phyloP scores from a whole-genome alignment of 2,888 invertebrate species.

The Quadroppia sp. region DNA sequence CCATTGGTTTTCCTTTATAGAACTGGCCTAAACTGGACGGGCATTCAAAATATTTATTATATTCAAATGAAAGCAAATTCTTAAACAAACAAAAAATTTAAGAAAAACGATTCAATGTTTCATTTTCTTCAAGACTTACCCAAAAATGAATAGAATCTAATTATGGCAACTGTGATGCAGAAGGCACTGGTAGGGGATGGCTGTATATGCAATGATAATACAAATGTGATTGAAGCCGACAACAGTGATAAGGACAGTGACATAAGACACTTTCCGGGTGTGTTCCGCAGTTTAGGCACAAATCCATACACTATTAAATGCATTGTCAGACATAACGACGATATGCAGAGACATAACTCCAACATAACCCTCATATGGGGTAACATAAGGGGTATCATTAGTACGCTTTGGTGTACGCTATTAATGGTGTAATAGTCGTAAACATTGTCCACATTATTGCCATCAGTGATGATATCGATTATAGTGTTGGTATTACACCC shows the following conservation, averaged over 20 bases:
- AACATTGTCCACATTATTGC: too few relatives aligned
- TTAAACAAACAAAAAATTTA: too few relatives aligned
- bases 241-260: conserved; percentile 57
- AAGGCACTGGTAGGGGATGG: not conserved
- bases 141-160: conserved; percentile 7
- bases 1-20: too few relatives aligned
- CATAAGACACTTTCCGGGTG: conserved; percentile 55
- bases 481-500: too few relatives aligned
- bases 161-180: not conserved
- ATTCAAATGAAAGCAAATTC: too few relatives aligned
- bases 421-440: not conserved
- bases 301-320: conserved; percentile 49
- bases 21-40: too few relatives aligned
- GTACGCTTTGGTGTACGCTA: not conserved
- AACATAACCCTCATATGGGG: not conserved
- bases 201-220: conserved; percentile 4
- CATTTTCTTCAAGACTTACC: too few relatives aligned
- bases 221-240: conserved; percentile 49
- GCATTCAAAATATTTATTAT: too few relatives aligned
- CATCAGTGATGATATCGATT: too few relatives aligned
- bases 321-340: conserved; percentile 43
- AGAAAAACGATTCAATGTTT: too few relatives aligned
- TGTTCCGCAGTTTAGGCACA: conserved; percentile 52
- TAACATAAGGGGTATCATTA: conserved; percentile 13
- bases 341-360: conserved; percentile 40